Evolutionary conservation across 2,113 vertebrate genomes (phyloP).

Genomic region (human): DNA sequence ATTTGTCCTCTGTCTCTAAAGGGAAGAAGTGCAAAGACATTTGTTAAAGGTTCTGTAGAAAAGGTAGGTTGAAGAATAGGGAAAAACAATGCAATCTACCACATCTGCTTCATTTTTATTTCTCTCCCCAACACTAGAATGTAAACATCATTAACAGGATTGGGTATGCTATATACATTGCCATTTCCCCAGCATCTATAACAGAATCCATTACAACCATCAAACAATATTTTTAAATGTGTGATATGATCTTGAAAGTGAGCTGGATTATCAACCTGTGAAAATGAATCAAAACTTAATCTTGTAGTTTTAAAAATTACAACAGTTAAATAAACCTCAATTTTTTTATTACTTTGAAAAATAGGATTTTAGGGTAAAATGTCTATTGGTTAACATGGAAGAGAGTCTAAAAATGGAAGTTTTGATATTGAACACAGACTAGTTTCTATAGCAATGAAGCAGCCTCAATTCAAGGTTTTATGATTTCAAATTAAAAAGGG

Average conservation of each 20-base stretch:
- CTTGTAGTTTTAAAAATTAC: not conserved
- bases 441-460: not conserved
- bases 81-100: too few relatives aligned
- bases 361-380: constrained; percentile 9
- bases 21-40: not conserved
- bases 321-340: not conserved
- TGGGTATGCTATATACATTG: not conserved
- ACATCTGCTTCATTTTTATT: not conserved
- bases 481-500: constrained; percentile 19
- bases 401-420: not conserved
- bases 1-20: not conserved
- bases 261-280: not conserved
- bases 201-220: not conserved
- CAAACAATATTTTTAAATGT: not conserved
- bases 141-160: not conserved
- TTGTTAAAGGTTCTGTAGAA: not conserved
- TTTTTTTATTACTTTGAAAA: not conserved
- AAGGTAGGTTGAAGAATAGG: not conserved
- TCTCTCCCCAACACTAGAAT: not conserved
- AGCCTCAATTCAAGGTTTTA: not conserved
- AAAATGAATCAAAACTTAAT: not conserved
- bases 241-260: not conserved
- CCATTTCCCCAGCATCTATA: not conserved
- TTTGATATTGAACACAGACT: not conserved
- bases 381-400: not conserved